phyloP scores from a whole-genome alignment of 2,797 vertebrate species.

The Epinephelus coioides region DNA sequence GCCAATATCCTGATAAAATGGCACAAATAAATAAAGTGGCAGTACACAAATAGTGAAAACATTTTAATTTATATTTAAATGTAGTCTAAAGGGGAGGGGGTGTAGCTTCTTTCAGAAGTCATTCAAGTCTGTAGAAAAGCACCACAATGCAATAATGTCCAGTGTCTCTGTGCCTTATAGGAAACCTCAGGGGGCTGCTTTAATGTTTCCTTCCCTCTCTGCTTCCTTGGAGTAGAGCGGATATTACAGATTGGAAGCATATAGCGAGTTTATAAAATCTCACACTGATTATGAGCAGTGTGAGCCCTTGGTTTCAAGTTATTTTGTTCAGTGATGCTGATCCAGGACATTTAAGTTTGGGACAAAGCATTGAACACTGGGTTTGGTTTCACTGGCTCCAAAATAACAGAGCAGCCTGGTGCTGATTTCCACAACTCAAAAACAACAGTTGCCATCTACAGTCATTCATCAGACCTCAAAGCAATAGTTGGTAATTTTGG shows the following conservation, averaged over 20 bases:
- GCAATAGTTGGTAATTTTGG: not conserved
- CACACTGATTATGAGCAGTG: slow-evolving; percentile 73
- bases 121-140: slow-evolving; percentile 17
- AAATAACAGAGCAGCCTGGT: not conserved
- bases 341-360: slow-evolving; percentile 22
- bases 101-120: slow-evolving; percentile 2
- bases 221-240: slow-evolving; percentile 67
- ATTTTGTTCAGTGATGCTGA: slow-evolving; percentile 60
- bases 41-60: slow-evolving; percentile 13
- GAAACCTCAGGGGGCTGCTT: slow-evolving; percentile 75
- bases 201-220: slow-evolving; percentile 70
- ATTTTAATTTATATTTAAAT: slow-evolving; percentile 50
- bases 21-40: slow-evolving; percentile 17
- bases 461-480: slow-evolving; percentile 9
- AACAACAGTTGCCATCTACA: not conserved
- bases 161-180: slow-evolving; percentile 51
- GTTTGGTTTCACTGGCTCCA: slow-evolving; percentile 16
- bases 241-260: slow-evolving; percentile 83
- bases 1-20: slow-evolving; percentile 31
- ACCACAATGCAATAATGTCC: slow-evolving; percentile 64
- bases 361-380: slow-evolving; percentile 34
- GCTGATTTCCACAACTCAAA: not conserved
- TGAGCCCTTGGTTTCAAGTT: slow-evolving; percentile 54
- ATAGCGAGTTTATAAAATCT: slow-evolving; percentile 77
- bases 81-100: not conserved